Base-by-base conservation (phyloP, 2,113 vertebrate species). In the Thalassarche chlororhynchos region DNA sequence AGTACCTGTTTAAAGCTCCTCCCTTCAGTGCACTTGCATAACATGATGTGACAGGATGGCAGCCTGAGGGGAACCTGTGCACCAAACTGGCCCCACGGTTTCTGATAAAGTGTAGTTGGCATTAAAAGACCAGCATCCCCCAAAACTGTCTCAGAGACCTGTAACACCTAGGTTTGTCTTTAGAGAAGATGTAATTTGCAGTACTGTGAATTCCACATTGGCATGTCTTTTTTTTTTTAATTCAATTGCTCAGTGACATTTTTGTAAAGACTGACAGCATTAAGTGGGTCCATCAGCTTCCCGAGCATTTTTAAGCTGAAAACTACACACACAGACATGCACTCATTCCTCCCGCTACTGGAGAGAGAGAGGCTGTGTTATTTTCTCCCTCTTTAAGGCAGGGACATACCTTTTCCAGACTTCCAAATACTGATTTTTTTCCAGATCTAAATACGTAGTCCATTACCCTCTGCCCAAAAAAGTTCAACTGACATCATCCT, bases 1-100 rank as follows among this genome's bases (percentile, higher is more conserved):
- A 16, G 23, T 32, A 19, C n/a, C 54, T 42, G 5, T 47, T 42
- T 36, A 16, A 25, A 86, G 64, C 10, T 61, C 29, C 66, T 61
- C 52, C 52, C 34, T 54, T 42, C 47, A 21, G 25, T 21, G 26
- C 10, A 1, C n/a, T 16, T 58, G 25, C 1, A 18, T 36, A 34
- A 55, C 0, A 2, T 5, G 14, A 14, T 4, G 25, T 4, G 5
- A 21, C n/a, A 21, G n/a, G 46, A 14, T 6, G 28, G 74, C 42
- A 74, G 44, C 34, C 36, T 9, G 29, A 36, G 13, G 26, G 11
- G 8, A 79, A 42, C 31, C 23, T 18, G 8, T 12, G 49, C 54
- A 49, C 61, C 54, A 44, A 34, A 55, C 26, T 13, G 19, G 23
- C 34, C 74, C 72, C 40, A 24, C 1, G 1, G 60, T 23, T 87